Evolutionary conservation across 1,140 invertebrate genomes (phyloP).

Genomic region (Carcinoscorpius rotundicauda): DNA sequence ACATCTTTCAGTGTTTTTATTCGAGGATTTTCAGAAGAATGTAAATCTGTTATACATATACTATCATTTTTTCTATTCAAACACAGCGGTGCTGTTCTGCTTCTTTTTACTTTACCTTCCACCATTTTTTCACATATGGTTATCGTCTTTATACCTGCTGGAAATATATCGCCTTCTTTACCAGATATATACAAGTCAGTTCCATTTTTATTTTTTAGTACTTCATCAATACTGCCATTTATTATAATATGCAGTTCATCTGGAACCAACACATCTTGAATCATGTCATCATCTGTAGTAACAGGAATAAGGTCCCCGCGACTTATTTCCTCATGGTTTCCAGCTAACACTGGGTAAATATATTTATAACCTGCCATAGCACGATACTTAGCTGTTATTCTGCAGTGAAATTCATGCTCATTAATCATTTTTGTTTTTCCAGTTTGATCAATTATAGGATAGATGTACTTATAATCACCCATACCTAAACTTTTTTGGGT

Average conservation of each 20-base stretch:
- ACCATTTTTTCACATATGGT: slow-evolving; percentile 4
- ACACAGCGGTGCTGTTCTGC: background rate
- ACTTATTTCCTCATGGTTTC: slow-evolving; percentile 22
- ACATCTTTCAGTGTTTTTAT: slow-evolving; percentile 3
- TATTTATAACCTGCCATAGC: slow-evolving; percentile 34
- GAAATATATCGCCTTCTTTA: slow-evolving; percentile 9
- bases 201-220: slow-evolving; percentile 36
- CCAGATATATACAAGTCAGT: slow-evolving; percentile 38
- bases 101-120: slow-evolving; percentile 1
- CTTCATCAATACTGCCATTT: slow-evolving; percentile 19
- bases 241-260: slow-evolving; percentile 19
- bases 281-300: slow-evolving; percentile 20
- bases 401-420: slow-evolving; percentile 19
- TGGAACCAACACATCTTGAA: slow-evolving; percentile 14
- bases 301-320: slow-evolving; percentile 18
- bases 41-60: background rate
- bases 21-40: slow-evolving; percentile 1
- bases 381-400: slow-evolving; percentile 16
- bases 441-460: slow-evolving; percentile 21
- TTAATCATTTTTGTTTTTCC: slow-evolving; percentile 9
- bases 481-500: slow-evolving; percentile 37
- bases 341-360: slow-evolving; percentile 53
- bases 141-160: slow-evolving; percentile 3
- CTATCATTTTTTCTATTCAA: background rate
- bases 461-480: slow-evolving; percentile 45